These are phyloP conservation scores for Pyralis farinalis DNA, from an alignment of 2,888 invertebrate species.

Conservation along the genomic window DNA sequence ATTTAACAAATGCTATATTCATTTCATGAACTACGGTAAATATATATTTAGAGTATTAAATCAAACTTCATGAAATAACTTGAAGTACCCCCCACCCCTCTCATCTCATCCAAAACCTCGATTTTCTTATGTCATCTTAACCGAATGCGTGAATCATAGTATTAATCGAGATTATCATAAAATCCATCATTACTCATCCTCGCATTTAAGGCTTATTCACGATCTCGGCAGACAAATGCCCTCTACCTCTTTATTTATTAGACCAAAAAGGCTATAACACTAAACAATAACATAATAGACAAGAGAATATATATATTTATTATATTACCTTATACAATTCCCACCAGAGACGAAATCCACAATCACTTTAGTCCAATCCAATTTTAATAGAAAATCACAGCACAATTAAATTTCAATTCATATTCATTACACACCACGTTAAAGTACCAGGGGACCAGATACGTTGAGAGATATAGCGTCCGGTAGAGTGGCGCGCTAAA, in stretches of 20 bases:
- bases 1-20: no score
- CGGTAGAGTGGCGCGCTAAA: conserved; percentile 50
- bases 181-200: conserved; percentile 3
- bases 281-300: no score
- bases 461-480: conserved; percentile 26
- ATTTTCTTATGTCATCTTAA: background rate
- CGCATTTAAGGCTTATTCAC: background rate
- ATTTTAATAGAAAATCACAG: conserved; percentile 33
- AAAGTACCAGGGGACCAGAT: conserved; percentile 18
- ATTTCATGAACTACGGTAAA: background rate
- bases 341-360: conserved; percentile 31
- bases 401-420: conserved; percentile 34
- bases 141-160: conserved; percentile 2
- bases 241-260: conserved; percentile 6
- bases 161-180: background rate
- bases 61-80: no score
- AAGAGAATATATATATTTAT: no score
- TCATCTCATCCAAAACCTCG: background rate
- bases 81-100: background rate
- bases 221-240: conserved; percentile 3
- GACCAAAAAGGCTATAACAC: conserved; percentile 8
- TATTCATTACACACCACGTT: conserved; percentile 19
- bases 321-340: conserved; percentile 33
- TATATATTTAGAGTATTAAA: no score
- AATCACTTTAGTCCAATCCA: conserved; percentile 33